Conservation (phyloP, 2,113 vertebrate genomes). For the Myotis davidii region DNA sequence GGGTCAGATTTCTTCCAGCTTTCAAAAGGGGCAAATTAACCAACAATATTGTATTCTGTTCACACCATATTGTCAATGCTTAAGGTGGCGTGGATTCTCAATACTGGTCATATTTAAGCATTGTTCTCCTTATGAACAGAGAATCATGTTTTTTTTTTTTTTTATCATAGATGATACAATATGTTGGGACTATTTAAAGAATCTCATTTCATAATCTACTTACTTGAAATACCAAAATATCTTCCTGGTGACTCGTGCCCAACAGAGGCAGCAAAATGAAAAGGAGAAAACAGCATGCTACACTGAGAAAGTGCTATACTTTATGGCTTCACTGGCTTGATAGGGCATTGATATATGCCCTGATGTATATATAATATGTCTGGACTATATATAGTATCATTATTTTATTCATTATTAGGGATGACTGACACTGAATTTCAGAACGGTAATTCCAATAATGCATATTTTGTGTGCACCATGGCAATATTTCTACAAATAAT, state of each 20-base stretch:
- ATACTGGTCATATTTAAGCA: not conserved
- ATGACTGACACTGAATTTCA: not conserved
- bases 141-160: not conserved
- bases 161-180: not conserved
- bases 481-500: not conserved
- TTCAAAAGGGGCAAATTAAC: constrained; percentile 46
- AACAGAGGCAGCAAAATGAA: not conserved
- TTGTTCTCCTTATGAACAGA: not conserved
- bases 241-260: not conserved
- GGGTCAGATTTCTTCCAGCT: constrained; percentile 59
- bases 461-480: not conserved
- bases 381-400: not conserved
- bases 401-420: not conserved
- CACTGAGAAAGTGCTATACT: accelerated
- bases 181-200: not conserved
- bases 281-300: not conserved
- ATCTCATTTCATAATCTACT: not conserved
- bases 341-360: not conserved
- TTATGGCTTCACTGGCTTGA: not conserved
- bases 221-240: constrained; percentile 8
- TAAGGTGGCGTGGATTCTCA: not conserved
- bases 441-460: not conserved
- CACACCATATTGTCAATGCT: not conserved
- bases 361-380: not conserved
- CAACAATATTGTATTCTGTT: constrained; percentile 2